Conservation (phyloP, 2,113 vertebrate species). For the Lutjanus erythropterus region DNA sequence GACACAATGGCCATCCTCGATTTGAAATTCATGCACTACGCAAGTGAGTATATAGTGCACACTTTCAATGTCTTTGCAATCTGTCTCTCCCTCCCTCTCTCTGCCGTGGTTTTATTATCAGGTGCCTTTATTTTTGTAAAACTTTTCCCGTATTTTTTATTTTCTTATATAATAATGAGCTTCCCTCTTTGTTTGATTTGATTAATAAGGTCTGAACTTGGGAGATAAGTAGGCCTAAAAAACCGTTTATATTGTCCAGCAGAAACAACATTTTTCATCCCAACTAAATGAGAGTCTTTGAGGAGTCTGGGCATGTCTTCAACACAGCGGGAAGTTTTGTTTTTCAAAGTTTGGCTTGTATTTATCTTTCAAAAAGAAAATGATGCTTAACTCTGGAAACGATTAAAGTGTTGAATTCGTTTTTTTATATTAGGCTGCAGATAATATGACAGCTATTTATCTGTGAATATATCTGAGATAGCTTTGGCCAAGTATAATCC, state of each 20-base stretch:
- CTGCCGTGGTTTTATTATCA: too few relatives aligned
- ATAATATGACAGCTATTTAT: constrained; percentile 9
- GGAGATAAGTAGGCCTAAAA: background rate
- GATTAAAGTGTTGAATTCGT: background rate
- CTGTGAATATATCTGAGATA: background rate
- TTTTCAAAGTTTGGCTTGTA: constrained; percentile 7
- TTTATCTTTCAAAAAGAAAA: constrained; percentile 2
- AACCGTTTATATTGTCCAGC: background rate
- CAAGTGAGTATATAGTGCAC: too few relatives aligned
- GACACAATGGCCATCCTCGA: too few relatives aligned
- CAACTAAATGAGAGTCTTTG: background rate
- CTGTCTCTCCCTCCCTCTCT: too few relatives aligned
- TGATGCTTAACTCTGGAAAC: background rate
- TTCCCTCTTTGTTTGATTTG: background rate
- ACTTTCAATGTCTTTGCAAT: too few relatives aligned
- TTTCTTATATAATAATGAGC: background rate
- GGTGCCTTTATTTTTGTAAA: too few relatives aligned
- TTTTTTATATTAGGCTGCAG: background rate
- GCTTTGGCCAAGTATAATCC: background rate
- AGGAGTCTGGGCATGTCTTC: constrained; percentile 8
- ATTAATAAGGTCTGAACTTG: background rate
- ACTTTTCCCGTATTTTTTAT: background rate
- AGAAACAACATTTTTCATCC: background rate
- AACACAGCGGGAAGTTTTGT: background rate
- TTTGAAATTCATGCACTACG: too few relatives aligned